phyloP scores from a whole-genome alignment of 2,113 vertebrate species.

The Takifugu flavidus region DNA sequence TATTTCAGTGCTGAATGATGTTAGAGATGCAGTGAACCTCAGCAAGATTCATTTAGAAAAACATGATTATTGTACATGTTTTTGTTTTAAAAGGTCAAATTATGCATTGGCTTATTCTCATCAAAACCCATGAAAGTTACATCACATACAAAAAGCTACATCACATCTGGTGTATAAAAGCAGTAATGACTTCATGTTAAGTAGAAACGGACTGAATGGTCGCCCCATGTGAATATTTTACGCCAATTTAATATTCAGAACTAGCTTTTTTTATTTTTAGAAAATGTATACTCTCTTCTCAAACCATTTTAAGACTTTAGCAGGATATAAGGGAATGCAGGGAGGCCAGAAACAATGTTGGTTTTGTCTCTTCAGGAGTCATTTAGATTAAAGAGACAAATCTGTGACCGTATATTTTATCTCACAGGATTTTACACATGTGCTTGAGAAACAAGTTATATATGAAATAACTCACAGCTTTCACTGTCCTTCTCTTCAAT shows the following conservation, averaged over 20 bases:
- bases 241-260: neutral
- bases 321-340: no score
- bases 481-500: neutral
- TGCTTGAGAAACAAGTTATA: neutral
- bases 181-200: no score
- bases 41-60: constrained; percentile 6
- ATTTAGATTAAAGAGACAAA: neutral
- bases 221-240: neutral
- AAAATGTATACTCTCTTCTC: no score
- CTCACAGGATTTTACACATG: neutral
- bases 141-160: neutral
- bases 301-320: no score
- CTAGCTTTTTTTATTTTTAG: neutral
- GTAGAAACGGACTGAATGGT: no score
- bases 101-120: neutral
- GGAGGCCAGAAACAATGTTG: no score
- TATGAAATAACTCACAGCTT: neutral
- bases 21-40: constrained; percentile 22
- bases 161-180: no score
- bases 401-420: neutral
- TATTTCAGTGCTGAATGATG: constrained; percentile 50
- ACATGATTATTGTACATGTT: constrained; percentile 19
- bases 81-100: no score
- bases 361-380: no score
- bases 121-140: neutral